phyloP scores from a whole-genome alignment of 2,888 invertebrate genomes.

The Mythimna albipuncta region DNA sequence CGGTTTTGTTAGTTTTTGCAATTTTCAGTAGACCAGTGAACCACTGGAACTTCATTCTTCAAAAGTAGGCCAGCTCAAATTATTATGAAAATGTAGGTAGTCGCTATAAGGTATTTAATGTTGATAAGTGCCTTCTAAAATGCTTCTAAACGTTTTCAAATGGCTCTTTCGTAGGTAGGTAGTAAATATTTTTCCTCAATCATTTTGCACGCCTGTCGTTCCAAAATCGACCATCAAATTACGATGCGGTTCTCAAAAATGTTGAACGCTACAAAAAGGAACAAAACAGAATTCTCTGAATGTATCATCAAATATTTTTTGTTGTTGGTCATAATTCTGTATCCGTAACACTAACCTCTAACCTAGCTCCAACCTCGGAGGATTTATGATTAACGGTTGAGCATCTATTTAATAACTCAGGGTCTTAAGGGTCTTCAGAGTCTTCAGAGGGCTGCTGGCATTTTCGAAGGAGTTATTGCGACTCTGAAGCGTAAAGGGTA shows the following conservation, averaged over 20 bases:
- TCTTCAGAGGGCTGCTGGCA: neutral
- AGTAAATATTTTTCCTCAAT: conserved; percentile 5
- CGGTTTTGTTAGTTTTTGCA: neutral
- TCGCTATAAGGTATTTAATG: conserved; percentile 1
- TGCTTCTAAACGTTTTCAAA: conserved; percentile 31
- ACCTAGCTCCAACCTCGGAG: conserved; percentile 42
- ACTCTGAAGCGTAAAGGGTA: too few species aligned
- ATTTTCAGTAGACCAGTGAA: neutral
- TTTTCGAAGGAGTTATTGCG: too few species aligned
- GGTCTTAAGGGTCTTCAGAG: too few species aligned
- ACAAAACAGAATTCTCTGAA: conserved; percentile 13
- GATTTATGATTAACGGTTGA: conserved; percentile 15
- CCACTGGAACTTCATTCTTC: neutral
- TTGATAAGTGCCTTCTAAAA: conserved; percentile 1
- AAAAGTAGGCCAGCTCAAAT: conserved; percentile 10
- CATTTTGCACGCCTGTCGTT: conserved; percentile 24
- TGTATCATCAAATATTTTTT: conserved; percentile 57
- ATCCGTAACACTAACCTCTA: conserved; percentile 55
- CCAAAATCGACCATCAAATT: conserved; percentile 21
- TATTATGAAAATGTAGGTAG: conserved; percentile 15
- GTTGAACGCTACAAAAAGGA: conserved; percentile 31
- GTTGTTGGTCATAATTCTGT: conserved; percentile 32
- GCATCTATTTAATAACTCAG: conserved; percentile 6
- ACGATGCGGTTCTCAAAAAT: conserved; percentile 26
- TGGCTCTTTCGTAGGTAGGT: neutral